Evolutionary conservation across 2,797 vertebrate genomes (phyloP).

Genomic region (Tapirus indicus): DNA sequence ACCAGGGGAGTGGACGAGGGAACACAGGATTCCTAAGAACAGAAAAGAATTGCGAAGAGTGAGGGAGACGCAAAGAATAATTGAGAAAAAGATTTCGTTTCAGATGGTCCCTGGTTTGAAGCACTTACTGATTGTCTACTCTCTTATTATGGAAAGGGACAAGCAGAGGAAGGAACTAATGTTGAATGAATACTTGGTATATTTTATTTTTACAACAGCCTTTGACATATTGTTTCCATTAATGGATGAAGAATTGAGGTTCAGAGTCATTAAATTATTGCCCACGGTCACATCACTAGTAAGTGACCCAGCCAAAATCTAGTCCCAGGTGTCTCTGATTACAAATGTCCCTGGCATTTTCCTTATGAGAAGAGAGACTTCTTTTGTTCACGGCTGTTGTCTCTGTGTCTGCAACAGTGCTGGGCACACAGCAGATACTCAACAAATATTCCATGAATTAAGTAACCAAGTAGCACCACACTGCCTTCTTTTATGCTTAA

Average conservation of each 20-base stretch:
- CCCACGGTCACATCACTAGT: background rate
- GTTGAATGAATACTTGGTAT: background rate
- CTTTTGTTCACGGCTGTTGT: background rate
- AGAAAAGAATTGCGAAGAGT: background rate
- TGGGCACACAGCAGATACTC: background rate
- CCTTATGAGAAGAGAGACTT: background rate
- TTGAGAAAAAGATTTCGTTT: background rate
- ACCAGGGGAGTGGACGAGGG: background rate
- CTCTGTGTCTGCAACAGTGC: background rate
- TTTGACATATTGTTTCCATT: background rate
- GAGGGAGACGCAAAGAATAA: background rate
- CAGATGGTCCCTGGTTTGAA: background rate
- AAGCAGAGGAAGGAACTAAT: background rate
- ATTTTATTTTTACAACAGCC: background rate
- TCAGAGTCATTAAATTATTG: slow-evolving; percentile 3
- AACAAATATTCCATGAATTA: background rate
- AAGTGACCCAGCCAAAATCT: background rate
- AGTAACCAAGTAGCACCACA: background rate
- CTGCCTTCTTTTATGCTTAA: background rate
- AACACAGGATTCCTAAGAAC: background rate
- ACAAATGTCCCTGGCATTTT: background rate
- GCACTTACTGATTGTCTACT: background rate
- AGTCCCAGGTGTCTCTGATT: background rate
- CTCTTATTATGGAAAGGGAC: background rate
- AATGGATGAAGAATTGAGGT: background rate